Evolutionary conservation across 37 sponge, comb jelly and placozoan species (phyloP).

Genomic region (Lycopodina hypogea): DNA sequence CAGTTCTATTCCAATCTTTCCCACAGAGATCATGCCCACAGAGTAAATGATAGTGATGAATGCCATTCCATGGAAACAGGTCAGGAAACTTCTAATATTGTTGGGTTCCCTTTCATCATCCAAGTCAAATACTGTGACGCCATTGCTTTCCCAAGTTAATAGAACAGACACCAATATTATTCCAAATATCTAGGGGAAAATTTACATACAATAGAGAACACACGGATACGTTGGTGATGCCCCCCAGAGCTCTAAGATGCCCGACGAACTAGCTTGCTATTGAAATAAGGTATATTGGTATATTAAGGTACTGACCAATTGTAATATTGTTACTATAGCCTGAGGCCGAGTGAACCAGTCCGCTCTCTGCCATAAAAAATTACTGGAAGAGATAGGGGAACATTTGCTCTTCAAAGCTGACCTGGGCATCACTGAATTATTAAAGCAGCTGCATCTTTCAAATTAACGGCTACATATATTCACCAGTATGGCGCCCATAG

Average conservation of each 20-base stretch:
- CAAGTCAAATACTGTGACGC: slow-evolving; percentile 6
- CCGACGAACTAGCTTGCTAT: too few relatives aligned
- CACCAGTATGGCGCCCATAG: too few relatives aligned
- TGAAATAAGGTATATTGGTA: not conserved
- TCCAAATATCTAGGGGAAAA: not conserved
- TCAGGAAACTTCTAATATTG: slow-evolving; percentile 5
- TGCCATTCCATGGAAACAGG: slow-evolving; percentile 24
- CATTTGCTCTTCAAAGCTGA: too few relatives aligned
- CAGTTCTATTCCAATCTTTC: slow-evolving; percentile 37
- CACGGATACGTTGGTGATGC: too few relatives aligned
- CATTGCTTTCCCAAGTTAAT: slow-evolving; percentile 42
- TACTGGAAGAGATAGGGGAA: too few relatives aligned
- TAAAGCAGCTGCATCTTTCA: too few relatives aligned
- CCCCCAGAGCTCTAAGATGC: too few relatives aligned
- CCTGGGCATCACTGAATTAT: too few relatives aligned
- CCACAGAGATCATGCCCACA: slow-evolving; percentile 24
- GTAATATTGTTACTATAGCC: slow-evolving; percentile 21
- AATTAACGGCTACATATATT: too few relatives aligned
- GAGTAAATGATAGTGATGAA: slow-evolving; percentile 41
- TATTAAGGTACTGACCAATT: slow-evolving; percentile 27
- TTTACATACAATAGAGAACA: not conserved
- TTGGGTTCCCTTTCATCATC: slow-evolving; percentile 1
- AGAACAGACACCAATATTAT: slow-evolving; percentile 10
- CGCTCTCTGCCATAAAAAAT: too few relatives aligned
- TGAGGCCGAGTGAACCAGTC: slow-evolving; percentile 62